Evolutionary conservation across 2,797 vertebrate genomes (phyloP).

Genomic region (Cryptoblepharus egeriae): DNA sequence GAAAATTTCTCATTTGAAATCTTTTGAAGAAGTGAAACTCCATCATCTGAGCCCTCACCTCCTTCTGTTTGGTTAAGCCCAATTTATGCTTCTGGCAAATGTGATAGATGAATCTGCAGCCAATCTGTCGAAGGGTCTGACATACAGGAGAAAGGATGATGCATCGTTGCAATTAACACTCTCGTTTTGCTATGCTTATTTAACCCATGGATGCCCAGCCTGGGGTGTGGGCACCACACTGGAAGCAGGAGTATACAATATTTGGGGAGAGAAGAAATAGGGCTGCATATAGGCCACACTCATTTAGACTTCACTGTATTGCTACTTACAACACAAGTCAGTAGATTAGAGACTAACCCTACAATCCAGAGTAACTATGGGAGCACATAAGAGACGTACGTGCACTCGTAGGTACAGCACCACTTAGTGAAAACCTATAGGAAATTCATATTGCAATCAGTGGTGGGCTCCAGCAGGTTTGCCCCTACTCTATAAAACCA

Average conservation of each 20-base stretch:
- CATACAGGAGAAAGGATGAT: constrained; percentile 17
- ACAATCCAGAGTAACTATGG: no score
- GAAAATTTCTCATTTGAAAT: neutral
- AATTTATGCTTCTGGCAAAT: constrained; percentile 26
- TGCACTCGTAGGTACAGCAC: no score
- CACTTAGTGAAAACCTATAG: no score
- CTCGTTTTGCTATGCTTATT: constrained; percentile 15
- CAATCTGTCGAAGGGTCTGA: constrained; percentile 17
- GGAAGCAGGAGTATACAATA: no score
- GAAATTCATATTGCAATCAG: no score
- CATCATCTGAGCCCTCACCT: neutral
- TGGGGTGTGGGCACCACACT: no score
- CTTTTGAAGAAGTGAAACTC: neutral
- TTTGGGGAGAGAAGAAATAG: no score
- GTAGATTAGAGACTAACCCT: neutral
- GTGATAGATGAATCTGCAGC: constrained; percentile 17
- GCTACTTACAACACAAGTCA: neutral
- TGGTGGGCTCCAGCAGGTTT: no score
- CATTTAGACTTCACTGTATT: neutral
- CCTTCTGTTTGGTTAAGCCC: constrained; percentile 12
- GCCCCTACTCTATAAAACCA: no score
- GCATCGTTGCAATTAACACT: constrained; percentile 22
- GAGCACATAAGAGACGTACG: no score
- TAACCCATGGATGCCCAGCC: neutral
- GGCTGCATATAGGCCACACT: neutral